A percentile compares a stretch with the other conserved stretches of the same genome.
phyloP scores from a whole-genome alignment of 2,113 vertebrate species.

The Balaeniceps rex region DNA sequence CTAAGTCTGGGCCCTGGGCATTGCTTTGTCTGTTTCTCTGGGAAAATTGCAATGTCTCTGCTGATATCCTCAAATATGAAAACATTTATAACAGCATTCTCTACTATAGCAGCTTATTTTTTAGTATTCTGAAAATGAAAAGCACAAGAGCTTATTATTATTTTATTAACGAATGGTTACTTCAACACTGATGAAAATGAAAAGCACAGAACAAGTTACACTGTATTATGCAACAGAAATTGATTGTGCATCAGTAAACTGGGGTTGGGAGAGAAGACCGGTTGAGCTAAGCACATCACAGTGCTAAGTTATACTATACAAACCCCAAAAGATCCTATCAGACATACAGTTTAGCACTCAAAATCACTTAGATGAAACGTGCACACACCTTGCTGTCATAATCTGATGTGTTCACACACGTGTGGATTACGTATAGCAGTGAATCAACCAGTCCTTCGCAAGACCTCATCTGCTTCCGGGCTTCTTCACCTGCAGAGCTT shows the following conservation, averaged over 20 bases:
- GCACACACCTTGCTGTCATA: slow-evolving; percentile 95
- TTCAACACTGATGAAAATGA: background rate
- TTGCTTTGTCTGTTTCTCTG: background rate
- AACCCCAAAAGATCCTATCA: background rate
- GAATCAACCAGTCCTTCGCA: slow-evolving; percentile 97
- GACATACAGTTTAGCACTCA: background rate
- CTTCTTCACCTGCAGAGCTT: slow-evolving; percentile 95
- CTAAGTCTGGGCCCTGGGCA: background rate
- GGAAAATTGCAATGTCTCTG: background rate
- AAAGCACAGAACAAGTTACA: background rate
- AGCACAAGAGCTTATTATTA: background rate
- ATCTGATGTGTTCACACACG: slow-evolving; percentile 95
- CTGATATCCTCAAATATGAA: background rate
- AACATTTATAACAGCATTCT: background rate
- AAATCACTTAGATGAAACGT: rapidly evolving
- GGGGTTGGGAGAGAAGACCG: rapidly evolving
- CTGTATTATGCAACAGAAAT: background rate
- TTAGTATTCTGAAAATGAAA: background rate
- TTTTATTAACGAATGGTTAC: background rate
- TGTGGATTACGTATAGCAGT: slow-evolving; percentile 94
- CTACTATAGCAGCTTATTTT: background rate
- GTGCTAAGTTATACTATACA: background rate
- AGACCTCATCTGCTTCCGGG: slow-evolving; percentile 92
- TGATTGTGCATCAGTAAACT: background rate
- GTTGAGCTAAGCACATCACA: background rate